A percentile compares a stretch with the other conserved stretches of the same genome.
Evolutionary conservation across 1,140 invertebrate genomes (phyloP).

Genomic region (Diabrotica undecimpunctata): DNA sequence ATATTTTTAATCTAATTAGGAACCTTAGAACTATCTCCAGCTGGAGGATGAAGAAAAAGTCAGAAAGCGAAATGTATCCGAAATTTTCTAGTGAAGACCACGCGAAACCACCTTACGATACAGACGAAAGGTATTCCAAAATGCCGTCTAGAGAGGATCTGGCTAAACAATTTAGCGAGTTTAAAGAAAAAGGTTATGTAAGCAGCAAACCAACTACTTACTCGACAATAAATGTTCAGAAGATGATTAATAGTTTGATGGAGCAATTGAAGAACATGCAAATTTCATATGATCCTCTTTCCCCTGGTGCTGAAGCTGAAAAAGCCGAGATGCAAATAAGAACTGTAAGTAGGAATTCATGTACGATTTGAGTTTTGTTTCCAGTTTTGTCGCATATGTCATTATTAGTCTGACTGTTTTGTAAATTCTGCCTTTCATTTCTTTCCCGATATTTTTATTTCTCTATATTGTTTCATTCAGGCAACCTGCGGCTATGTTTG

Average conservation of each 20-base stretch:
- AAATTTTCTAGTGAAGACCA: slow-evolving; percentile 18
- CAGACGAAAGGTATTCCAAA: slow-evolving; percentile 28
- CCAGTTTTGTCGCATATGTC: too few species aligned
- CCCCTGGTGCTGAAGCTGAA: slow-evolving; percentile 34
- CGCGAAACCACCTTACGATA: slow-evolving; percentile 23
- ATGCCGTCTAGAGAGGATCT: slow-evolving; percentile 36
- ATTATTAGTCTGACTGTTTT: too few species aligned
- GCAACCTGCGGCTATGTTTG: too few species aligned
- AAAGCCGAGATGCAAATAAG: slow-evolving; percentile 37
- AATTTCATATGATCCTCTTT: slow-evolving; percentile 25
- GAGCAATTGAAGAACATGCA: slow-evolving; percentile 37
- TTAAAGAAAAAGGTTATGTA: slow-evolving; percentile 20
- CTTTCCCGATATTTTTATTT: too few species aligned
- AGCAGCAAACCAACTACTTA: slow-evolving; percentile 9
- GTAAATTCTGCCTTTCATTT: too few species aligned
- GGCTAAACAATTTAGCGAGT: slow-evolving; percentile 27
- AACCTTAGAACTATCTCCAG: slow-evolving; percentile 34
- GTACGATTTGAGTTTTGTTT: not conserved
- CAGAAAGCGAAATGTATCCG: slow-evolving; percentile 14
- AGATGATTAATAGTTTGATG: slow-evolving; percentile 39
- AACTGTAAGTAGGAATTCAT: slow-evolving; percentile 27
- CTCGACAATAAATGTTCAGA: slow-evolving; percentile 29
- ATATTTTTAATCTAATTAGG: slow-evolving; percentile 20
- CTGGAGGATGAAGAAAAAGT: slow-evolving; percentile 35
- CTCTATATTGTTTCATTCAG: too few species aligned